phyloP scores from a whole-genome alignment of 1,140 invertebrate genomes.

The Drosophila santomea region DNA sequence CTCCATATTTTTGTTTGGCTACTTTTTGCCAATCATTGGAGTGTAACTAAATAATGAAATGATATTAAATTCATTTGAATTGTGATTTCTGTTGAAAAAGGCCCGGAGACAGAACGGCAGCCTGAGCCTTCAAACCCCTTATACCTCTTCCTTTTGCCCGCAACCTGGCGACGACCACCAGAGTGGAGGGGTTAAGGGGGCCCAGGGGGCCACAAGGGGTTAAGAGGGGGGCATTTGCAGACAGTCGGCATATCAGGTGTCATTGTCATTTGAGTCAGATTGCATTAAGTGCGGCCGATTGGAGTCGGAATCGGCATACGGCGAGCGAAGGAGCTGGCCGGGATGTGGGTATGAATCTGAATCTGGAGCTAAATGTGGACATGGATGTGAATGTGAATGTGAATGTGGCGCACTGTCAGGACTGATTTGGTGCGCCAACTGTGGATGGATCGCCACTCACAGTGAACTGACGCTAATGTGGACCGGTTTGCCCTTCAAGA shows the following conservation, averaged over 20 bases:
- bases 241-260: conserved; percentile 81
- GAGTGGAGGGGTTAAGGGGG: conserved; percentile 19
- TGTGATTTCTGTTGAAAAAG: conserved; percentile 84
- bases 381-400: conserved; percentile 3
- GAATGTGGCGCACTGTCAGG: conserved; percentile 43
- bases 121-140: conserved; percentile 51
- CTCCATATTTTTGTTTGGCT: conserved; percentile 34
- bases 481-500: neutral
- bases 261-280: conserved; percentile 84
- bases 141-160: conserved; percentile 9
- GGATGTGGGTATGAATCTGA: conserved; percentile 23
- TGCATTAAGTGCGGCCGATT: conserved; percentile 76
- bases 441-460: conserved; percentile 22
- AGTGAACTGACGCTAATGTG: neutral
- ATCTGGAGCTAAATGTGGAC: conserved; percentile 6
- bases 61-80: conserved; percentile 85
- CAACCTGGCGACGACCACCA: conserved; percentile 64
- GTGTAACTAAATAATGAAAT: conserved; percentile 85
- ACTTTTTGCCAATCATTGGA: conserved; percentile 80
- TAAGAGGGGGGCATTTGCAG: conserved; percentile 17
- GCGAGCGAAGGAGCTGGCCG: conserved; percentile 1
- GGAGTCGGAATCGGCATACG: conserved; percentile 69
- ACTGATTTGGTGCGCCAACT: conserved; percentile 36
- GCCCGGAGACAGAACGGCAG: conserved; percentile 44
- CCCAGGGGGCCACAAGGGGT: neutral